phyloP scores from a whole-genome alignment of 2,888 invertebrate genomes.

The Erebia ligea region DNA sequence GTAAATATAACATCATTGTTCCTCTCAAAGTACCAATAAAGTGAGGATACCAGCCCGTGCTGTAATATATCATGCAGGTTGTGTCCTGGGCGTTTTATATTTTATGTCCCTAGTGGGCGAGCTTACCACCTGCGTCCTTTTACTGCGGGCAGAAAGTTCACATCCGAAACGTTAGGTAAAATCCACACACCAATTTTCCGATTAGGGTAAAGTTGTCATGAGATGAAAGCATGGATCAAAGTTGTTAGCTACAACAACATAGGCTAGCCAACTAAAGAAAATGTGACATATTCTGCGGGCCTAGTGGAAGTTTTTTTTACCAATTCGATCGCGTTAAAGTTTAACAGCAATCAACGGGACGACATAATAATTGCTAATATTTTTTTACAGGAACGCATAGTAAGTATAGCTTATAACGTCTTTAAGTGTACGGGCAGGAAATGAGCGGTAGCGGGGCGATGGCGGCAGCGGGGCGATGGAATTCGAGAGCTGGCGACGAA shows the following conservation, averaged over 20 bases:
- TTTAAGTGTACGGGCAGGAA: too few relatives aligned
- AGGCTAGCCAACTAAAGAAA: background rate
- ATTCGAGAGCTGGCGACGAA: too few relatives aligned
- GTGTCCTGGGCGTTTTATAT: constrained; percentile 16
- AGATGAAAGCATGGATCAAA: background rate
- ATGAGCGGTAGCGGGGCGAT: too few relatives aligned
- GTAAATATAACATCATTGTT: background rate
- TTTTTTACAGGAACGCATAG: too few relatives aligned
- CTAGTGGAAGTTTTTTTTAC: too few relatives aligned
- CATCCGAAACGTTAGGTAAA: constrained; percentile 9
- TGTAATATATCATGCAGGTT: constrained; percentile 18
- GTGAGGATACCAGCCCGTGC: background rate
- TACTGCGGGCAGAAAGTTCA: constrained; percentile 15
- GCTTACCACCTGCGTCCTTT: constrained; percentile 16
- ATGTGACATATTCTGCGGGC: background rate
- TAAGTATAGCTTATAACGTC: too few relatives aligned
- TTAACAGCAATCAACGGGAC: too few relatives aligned
- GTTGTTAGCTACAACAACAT: too few relatives aligned
- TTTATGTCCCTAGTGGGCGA: constrained; percentile 18
- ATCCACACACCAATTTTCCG: background rate
- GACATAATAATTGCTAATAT: too few relatives aligned
- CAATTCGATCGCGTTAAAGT: too few relatives aligned
- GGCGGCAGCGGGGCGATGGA: too few relatives aligned
- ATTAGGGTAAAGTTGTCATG: background rate
- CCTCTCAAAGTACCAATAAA: background rate